Evolutionary conservation across 2,888 invertebrate genomes (phyloP).

Genomic region (Bedellia somnulentella): DNA sequence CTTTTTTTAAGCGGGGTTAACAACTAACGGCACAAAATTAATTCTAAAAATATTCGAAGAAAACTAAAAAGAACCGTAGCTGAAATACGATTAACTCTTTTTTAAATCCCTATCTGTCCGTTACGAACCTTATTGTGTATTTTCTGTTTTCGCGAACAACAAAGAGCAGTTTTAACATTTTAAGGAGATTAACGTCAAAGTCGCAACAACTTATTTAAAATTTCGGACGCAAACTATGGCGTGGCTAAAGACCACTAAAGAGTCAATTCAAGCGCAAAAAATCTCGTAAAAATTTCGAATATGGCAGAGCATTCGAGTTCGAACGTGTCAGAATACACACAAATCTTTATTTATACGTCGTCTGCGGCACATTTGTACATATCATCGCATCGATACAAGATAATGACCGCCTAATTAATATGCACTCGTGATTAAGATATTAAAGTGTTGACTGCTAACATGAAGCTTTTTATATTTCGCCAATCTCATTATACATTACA

Average conservation of each 20-base stretch:
- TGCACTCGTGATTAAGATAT: constrained; percentile 27
- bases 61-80: too few species aligned
- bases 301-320: too few species aligned
- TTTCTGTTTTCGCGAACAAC: constrained; percentile 17
- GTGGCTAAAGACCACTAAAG: too few species aligned
- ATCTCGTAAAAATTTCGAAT: constrained; percentile 12
- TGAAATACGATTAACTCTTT: too few species aligned
- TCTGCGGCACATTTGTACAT: constrained; percentile 10
- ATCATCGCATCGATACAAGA: constrained; percentile 9
- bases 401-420: constrained; percentile 18
- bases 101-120: too few species aligned
- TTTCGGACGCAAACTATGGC: constrained; percentile 11
- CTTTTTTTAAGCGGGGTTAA: too few species aligned
- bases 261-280: constrained; percentile 12
- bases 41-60: too few species aligned
- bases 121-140: too few species aligned
- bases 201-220: constrained; percentile 16
- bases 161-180: constrained; percentile 22
- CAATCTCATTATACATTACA: too few species aligned
- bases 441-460: constrained; percentile 20
- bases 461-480: constrained; percentile 8
- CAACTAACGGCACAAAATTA: too few species aligned
- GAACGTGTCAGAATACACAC: too few species aligned
- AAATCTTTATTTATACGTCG: too few species aligned
- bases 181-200: constrained; percentile 28